Evolutionary conservation across 2,797 vertebrate genomes (phyloP), one percentile per base, ranked within the genome.

Genomic region (Borostomias antarcticus): DNA sequence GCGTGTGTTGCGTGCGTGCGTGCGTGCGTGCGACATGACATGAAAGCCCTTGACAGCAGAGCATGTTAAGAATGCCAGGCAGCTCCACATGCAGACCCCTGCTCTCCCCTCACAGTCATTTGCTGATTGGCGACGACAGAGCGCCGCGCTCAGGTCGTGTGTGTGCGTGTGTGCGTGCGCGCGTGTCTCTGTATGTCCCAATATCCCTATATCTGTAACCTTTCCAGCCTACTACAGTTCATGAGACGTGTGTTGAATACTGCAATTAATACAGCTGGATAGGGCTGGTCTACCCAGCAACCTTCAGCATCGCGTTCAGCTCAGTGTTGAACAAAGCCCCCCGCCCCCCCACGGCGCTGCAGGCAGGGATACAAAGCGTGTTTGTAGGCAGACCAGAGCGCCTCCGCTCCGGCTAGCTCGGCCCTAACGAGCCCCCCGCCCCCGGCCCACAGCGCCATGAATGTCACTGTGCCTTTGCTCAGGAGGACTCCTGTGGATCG

Each of bases 391-490:
- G 68, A 61, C 68, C 71, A 69, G 77, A 83, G 82, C 79, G 52
- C 74, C 60, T 54, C 54, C 35, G 75, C 73, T 68, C 79, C 71
- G 66, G 15, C 52, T 29, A 13, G 25, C 25, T 54, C 52, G 30
- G 52, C 29, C 29, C 26, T 30, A 54, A 54, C 52, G 5, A 54
- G 30, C n/a, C 11, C 28, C 50, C 50, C 50, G 28, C 28, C n/a
- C n/a, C 23, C 52, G n/a, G 28, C 30, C 7, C 4, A 33, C 80
- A 68, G 75, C 45, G 35, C 82, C 79, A 84, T 86, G 87, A 90
- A 90, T 89, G 86, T 89, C 88, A 89, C 69, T 67, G 74, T 66
- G 15, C 77, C 86, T 87, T 85, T 86, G 81, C 85, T 88, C 79
- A 78, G 74, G n/a, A n/a, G n/a, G 74, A 81, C 79, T 82, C 80